Base-by-base conservation (phyloP, 2,888 invertebrate species). In the Dicycla oo region DNA sequence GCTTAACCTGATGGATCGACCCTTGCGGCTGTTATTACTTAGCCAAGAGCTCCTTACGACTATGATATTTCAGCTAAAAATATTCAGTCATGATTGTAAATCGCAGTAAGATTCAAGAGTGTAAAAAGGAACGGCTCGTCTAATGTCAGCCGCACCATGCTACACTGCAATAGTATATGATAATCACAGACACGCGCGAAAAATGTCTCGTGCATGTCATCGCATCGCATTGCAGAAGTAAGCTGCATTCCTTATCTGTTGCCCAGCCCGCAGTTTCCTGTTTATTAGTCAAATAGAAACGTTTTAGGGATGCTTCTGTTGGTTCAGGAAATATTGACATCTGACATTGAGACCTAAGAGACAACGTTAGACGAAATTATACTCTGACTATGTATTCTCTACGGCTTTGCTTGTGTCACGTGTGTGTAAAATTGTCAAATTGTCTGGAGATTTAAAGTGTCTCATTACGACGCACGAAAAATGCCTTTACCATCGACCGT, bases 221-320 rank as follows among this genome's bases (percentile, higher is more conserved):
- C 49, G 13, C 38, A 8, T 47, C 34, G 54, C 40, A 4, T 63
- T 6, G 40, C 69, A 0, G 15, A 18, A 23, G 13, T 67, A 4
- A 4, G 1, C 15, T 8, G 38, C 38, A 38, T 38, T 1, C 30
- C 6, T 61, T 49, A 49, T 30, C 20, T 15, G 38, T 0, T 40
- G 10, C 53, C 38, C 11, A 45, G 23, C 74, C 77, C 83, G 73
- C 64, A 77, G 83, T 26, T 60, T 61, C 65, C 61, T 75, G 71
- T 83, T 77, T 75, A 75, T 74, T 73, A 73, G 65, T 63, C 77
- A 83, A 83, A 84, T 68, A 85, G 13, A 51, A 58, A 49, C 67
- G 67, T 60, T 80, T 82, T 66, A 66, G 60, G 62, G 43, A 67
- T 40, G 53, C 4, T 26, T 66, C 58, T 8, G 53, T 61, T 34